Evolutionary conservation across 1,140 invertebrate genomes (phyloP).

Genomic region (Condylostylus longicornis): DNA sequence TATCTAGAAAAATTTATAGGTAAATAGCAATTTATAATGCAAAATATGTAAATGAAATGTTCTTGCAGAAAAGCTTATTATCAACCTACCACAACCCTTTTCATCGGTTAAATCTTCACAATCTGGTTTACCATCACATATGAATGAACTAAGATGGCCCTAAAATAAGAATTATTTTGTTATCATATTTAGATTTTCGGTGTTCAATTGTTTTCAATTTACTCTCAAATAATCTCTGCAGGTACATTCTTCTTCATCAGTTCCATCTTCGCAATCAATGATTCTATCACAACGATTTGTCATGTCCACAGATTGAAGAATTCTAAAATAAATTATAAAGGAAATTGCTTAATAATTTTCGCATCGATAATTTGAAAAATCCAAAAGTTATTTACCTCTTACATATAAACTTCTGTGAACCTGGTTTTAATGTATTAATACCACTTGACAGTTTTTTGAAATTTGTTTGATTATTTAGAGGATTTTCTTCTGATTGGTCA

Average conservation of each 20-base stretch:
- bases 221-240: slow-evolving; percentile 50
- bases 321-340: slow-evolving; percentile 31
- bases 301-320: slow-evolving; percentile 44
- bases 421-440: no score
- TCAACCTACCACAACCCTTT: slow-evolving; percentile 43
- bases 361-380: not conserved
- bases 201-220: not conserved
- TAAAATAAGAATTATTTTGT: not conserved
- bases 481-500: no score
- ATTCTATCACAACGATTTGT: slow-evolving; percentile 48
- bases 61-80: not conserved
- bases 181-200: not conserved
- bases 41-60: not conserved
- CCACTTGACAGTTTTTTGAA: no score
- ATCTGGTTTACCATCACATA: slow-evolving; percentile 67
- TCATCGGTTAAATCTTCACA: slow-evolving; percentile 64
- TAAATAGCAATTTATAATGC: not conserved
- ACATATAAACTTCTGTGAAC: slow-evolving; percentile 26
- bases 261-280: slow-evolving; percentile 65
- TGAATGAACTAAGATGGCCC: slow-evolving; percentile 16
- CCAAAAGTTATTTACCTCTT: slow-evolving; percentile 13
- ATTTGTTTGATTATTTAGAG: no score
- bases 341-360: not conserved
- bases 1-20: slow-evolving; percentile 7
- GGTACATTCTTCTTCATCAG: slow-evolving; percentile 58